phyloP scores from a whole-genome alignment of 1,140 invertebrate species.

The Lycorma delicatula region DNA sequence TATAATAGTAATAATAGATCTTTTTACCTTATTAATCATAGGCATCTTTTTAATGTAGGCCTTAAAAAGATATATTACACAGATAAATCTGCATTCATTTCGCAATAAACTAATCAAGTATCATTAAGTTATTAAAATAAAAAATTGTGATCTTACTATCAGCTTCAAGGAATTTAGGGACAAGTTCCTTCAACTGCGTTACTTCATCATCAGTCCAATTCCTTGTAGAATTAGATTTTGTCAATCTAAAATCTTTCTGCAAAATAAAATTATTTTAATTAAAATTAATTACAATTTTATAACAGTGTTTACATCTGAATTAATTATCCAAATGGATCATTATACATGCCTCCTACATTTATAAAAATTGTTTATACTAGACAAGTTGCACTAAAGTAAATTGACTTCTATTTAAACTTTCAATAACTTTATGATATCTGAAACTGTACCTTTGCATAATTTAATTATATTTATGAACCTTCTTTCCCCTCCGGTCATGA shows the following conservation, averaged over 20 bases:
- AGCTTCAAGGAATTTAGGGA: neutral
- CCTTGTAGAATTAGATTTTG: neutral
- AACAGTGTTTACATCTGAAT: neutral
- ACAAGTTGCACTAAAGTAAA: neutral
- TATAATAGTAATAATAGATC: neutral
- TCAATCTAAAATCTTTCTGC: neutral
- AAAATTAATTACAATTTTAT: neutral
- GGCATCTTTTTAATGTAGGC: neutral
- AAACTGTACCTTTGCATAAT: too few species aligned
- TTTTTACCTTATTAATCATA: neutral
- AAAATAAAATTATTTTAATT: neutral
- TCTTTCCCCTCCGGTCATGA: too few species aligned
- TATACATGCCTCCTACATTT: neutral
- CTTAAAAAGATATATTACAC: neutral
- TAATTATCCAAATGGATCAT: neutral
- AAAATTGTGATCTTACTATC: neutral
- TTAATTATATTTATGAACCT: too few species aligned
- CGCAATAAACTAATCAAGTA: neutral
- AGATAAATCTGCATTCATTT: neutral
- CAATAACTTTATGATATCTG: too few species aligned
- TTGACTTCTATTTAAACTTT: too few species aligned
- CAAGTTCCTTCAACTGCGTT: neutral
- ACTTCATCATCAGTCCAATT: neutral
- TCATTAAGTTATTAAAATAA: too few species aligned
- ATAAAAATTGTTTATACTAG: neutral